phyloP scores from a whole-genome alignment of 2,797 vertebrate genomes.

The Aphelocoma californica region DNA sequence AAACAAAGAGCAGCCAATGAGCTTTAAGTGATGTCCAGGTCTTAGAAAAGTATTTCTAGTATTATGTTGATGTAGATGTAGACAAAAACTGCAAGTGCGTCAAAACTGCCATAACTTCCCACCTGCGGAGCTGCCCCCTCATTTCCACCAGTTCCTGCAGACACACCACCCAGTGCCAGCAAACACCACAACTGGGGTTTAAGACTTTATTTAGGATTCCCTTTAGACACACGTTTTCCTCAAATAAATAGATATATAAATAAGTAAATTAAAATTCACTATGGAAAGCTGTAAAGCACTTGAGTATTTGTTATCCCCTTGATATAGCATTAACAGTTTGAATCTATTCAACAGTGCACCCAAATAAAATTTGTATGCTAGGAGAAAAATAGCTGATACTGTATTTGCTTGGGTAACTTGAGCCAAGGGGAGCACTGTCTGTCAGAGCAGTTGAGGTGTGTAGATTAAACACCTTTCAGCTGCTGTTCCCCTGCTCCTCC shows the following conservation, averaged over 20 bases:
- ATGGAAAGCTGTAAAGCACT: slow-evolving; percentile 45
- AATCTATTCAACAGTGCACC: not conserved
- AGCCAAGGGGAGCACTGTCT: not conserved
- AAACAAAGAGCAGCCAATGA: not conserved
- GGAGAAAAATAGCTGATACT: not conserved
- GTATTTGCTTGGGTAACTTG: not conserved
- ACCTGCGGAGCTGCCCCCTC: not conserved
- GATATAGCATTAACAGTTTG: not conserved
- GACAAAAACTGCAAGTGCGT: not conserved
- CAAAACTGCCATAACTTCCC: not conserved
- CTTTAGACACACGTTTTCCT: not conserved
- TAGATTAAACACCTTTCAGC: not conserved
- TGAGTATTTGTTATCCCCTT: not conserved
- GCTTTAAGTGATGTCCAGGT: not conserved
- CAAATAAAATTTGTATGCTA: not conserved
- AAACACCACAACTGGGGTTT: not conserved
- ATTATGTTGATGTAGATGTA: not conserved
- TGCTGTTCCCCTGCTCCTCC: slow-evolving; percentile 54
- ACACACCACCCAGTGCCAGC: not conserved
- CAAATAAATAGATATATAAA: not conserved
- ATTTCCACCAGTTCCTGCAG: not conserved
- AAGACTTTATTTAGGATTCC: not conserved
- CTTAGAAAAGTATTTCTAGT: not conserved
- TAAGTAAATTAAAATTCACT: slow-evolving; percentile 25
- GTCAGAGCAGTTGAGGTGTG: not conserved